These are phyloP conservation scores for Oceanodroma leucorhoa DNA, from an alignment of 2,797 vertebrate species.

Conservation along the genomic window DNA sequence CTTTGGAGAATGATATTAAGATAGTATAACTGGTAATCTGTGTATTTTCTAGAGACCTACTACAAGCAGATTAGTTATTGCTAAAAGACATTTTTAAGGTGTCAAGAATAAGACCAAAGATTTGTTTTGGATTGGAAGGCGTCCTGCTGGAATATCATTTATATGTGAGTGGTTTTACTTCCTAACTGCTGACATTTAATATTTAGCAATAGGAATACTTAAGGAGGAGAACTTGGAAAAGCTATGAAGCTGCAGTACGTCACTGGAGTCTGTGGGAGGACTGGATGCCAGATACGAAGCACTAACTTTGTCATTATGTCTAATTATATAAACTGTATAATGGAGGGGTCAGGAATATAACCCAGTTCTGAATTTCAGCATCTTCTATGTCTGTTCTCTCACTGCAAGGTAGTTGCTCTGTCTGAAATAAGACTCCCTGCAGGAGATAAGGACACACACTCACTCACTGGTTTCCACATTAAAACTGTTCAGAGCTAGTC, in stretches of 20 bases:
- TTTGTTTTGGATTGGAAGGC: neutral
- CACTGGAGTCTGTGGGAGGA: neutral
- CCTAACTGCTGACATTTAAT: neutral
- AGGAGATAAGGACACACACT: neutral
- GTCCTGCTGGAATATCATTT: neutral
- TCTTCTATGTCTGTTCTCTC: neutral
- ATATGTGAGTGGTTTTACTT: neutral
- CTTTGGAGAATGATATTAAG: neutral
- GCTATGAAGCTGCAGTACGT: neutral
- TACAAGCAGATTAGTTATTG: neutral
- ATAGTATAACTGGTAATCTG: neutral
- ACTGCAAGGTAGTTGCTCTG: neutral
- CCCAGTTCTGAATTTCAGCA: neutral
- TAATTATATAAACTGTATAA: neutral
- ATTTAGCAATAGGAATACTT: neutral
- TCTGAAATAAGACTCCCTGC: neutral
- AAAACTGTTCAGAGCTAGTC: neutral
- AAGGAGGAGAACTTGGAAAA: neutral
- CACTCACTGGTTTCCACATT: neutral
- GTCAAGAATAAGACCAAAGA: neutral
- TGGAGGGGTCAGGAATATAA: neutral
- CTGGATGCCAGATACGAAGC: neutral
- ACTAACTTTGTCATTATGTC: slow-evolving; percentile 8
- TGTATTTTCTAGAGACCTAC: neutral
- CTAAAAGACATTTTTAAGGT: neutral